Base-by-base conservation (phyloP, 1,140 invertebrate genomes). In the Calephelis virginiensis region DNA sequence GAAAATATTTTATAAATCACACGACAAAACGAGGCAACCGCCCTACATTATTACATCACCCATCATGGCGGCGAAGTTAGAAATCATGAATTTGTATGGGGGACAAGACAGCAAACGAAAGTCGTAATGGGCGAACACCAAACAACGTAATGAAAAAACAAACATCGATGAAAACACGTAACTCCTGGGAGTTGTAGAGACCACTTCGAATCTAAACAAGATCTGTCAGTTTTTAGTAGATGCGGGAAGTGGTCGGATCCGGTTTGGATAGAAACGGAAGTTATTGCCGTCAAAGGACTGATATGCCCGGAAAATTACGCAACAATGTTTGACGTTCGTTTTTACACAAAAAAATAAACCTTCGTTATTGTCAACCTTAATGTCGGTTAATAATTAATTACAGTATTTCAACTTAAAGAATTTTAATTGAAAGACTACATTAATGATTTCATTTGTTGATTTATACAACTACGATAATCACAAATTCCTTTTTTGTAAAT, bases 211-310 rank as follows among this genome's bases (percentile, higher is more conserved):
- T 49, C 48, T n/a, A 14, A 49, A 49, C 48, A 49, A 49, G 48
- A 49, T 13, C 48, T 13, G 13, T n/a, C 13, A 49, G 12, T 5
- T 49, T 49, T 49, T 49, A 49, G n/a, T 49, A 49, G n/a, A 13
- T 49, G n/a, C 48, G 13, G 48, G 48, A 49, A 49, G 48, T 13
- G 7, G 48, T 49, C 48, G 48, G 48, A 49, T 49, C 48, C 48
- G 48, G 48, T 49, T 49, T 13, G 12, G 6, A 49, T 6, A 13
- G 48, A 49, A 49, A 14, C n/a, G 48, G 48, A 49, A 49, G n/a
- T 49, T n/a, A 13, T 49, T 8, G 48, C 48, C 48, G 48, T 49
- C 48, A 13, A 49, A 49, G 48, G 48, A 49, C 13, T 49, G 48
- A 49, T 49, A 49, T 13, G n/a, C 48, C 48, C n/a, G 48, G 13